A percentile compares a stretch with the other conserved stretches of the same genome.
Conservation (phyloP, 2,888 invertebrate species). For the Plebejus argus region DNA sequence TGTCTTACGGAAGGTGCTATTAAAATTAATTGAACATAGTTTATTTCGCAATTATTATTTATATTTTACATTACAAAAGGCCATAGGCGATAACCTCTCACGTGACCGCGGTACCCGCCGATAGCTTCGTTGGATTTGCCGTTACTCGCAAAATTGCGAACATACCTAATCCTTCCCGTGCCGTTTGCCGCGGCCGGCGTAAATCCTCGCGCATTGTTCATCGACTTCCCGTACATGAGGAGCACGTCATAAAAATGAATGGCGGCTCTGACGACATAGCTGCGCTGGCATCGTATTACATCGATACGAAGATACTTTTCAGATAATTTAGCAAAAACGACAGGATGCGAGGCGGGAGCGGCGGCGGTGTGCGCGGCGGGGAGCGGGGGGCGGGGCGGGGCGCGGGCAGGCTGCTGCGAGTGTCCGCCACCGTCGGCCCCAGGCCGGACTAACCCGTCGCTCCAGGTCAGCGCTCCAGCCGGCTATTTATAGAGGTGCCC, state of each 20-base stretch:
- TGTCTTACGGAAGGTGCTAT: too few relatives aligned
- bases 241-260: constrained; percentile 19
- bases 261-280: constrained; percentile 23
- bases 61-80: constrained; percentile 33
- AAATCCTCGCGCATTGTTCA: constrained; percentile 37
- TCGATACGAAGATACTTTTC: constrained; percentile 64
- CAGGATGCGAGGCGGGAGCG: constrained; percentile 69
- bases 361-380: constrained; percentile 60
- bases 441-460: constrained; percentile 77
- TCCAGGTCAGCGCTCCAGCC: constrained; percentile 81
- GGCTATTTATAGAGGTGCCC: constrained; percentile 80
- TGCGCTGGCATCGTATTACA: constrained; percentile 33
- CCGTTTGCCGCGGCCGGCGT: constrained; percentile 47
- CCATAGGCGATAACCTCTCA: constrained; percentile 70
- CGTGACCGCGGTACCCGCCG: constrained; percentile 61
- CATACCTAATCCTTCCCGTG: constrained; percentile 64
- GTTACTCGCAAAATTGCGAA: constrained; percentile 70
- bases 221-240: background rate
- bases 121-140: constrained; percentile 70
- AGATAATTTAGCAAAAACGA: constrained; percentile 69
- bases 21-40: background rate
- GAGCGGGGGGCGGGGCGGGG: constrained; percentile 46
- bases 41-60: background rate
- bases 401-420: constrained; percentile 66
- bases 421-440: constrained; percentile 71